phyloP scores from a whole-genome alignment of 2,113 vertebrate genomes.

The Trinectes maculatus region DNA sequence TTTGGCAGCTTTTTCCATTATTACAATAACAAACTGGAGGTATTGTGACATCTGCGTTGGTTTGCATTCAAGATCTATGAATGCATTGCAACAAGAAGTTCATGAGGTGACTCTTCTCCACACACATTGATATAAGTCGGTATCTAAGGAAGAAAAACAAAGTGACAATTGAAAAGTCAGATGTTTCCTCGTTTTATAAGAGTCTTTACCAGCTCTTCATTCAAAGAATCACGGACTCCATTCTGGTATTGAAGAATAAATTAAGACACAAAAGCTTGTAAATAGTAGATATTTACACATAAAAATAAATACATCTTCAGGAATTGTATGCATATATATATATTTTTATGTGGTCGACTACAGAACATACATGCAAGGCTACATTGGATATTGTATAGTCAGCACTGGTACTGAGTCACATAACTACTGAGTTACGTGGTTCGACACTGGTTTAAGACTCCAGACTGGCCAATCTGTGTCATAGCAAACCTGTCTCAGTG shows the following conservation, averaged over 20 bases:
- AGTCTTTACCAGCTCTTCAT: slow-evolving; percentile 39
- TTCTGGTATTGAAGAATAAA: slow-evolving; percentile 54
- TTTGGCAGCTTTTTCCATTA: too few relatives aligned
- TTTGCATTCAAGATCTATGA: too few relatives aligned
- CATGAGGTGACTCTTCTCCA: too few relatives aligned
- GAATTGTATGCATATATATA: slow-evolving; percentile 76
- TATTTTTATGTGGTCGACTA: slow-evolving; percentile 79
- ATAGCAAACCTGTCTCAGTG: neutral
- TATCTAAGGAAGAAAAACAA: slow-evolving; percentile 56
- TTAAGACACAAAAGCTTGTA: slow-evolving; percentile 43
- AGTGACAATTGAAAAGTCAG: slow-evolving; percentile 61
- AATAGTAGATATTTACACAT: slow-evolving; percentile 72
- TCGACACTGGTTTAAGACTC: slow-evolving; percentile 21
- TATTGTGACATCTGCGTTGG: too few relatives aligned
- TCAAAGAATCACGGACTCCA: slow-evolving; percentile 37
- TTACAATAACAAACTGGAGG: too few relatives aligned
- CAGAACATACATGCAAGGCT: slow-evolving; percentile 78
- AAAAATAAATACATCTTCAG: slow-evolving; percentile 85
- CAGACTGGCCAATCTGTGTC: slow-evolving; percentile 73
- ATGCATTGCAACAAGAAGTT: too few relatives aligned
- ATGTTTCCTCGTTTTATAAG: slow-evolving; percentile 66
- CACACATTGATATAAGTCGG: neutral
- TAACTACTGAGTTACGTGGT: too few relatives aligned
- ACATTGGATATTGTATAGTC: slow-evolving; percentile 60
- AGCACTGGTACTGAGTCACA: slow-evolving; percentile 66